phyloP scores from a whole-genome alignment of 2,113 vertebrate genomes.

The Megaceryle maxima region DNA sequence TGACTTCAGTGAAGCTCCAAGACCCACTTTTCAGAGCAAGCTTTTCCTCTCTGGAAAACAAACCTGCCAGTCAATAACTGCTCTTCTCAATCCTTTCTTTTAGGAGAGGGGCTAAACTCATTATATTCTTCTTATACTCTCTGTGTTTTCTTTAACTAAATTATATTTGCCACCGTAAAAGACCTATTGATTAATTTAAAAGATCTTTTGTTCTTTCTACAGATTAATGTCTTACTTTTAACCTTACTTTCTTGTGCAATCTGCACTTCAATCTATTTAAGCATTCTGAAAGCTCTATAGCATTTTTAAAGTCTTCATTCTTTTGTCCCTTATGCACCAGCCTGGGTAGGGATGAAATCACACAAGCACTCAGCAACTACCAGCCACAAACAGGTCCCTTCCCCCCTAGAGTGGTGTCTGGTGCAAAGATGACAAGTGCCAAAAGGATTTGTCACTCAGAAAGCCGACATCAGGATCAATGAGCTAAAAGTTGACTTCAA shows the following conservation, averaged over 20 bases:
- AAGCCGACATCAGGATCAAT: not conserved
- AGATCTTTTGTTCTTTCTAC: conserved; percentile 14
- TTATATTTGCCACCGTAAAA: conserved; percentile 37
- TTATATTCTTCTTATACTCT: conserved; percentile 9
- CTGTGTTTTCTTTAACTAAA: conserved; percentile 39
- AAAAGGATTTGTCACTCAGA: conserved; percentile 40
- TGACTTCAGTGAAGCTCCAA: rapidly evolving
- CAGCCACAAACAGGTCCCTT: not conserved
- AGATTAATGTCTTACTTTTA: not conserved
- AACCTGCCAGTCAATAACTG: not conserved
- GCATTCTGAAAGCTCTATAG: not conserved
- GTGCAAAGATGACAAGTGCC: conserved; percentile 8
- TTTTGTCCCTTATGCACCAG: not conserved
- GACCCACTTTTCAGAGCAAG: not conserved
- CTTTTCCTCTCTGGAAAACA: not conserved
- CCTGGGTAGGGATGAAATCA: not conserved
- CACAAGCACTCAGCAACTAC: not conserved
- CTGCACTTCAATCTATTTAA: not conserved
- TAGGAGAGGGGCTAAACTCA: not conserved
- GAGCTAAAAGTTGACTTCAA: not conserved
- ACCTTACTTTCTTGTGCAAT: not conserved
- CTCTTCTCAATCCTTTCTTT: not conserved
- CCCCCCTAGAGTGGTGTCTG: not conserved
- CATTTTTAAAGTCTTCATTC: not conserved
- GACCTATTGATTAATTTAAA: conserved; percentile 52